Conservation (phyloP, 2,113 vertebrate species). For the Pituophis catenifer region DNA sequence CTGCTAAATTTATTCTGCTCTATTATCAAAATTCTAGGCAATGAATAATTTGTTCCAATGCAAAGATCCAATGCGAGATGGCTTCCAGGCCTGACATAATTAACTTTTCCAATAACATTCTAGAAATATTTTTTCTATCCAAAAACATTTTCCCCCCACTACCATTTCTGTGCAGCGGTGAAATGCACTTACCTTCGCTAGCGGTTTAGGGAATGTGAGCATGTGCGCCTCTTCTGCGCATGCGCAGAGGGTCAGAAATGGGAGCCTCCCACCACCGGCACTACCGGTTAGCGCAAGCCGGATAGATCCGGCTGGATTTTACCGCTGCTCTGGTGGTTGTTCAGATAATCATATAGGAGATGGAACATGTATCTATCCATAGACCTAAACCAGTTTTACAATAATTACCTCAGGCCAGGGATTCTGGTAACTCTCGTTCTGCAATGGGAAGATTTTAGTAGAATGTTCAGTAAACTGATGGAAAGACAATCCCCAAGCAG, state of each 20-base stretch:
- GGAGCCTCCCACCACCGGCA: too few relatives aligned
- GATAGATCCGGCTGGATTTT: too few relatives aligned
- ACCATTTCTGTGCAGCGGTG: neutral
- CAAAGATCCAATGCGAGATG: too few relatives aligned
- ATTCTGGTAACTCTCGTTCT: neutral
- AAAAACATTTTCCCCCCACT: rapidly evolving
- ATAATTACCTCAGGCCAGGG: neutral
- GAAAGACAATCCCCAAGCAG: neutral
- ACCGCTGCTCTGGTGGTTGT: neutral
- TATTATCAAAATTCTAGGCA: neutral
- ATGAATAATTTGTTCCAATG: too few relatives aligned
- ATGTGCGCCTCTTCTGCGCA: too few relatives aligned
- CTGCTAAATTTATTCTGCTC: neutral
- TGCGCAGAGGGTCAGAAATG: too few relatives aligned
- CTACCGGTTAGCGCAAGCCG: too few relatives aligned
- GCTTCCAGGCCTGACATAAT: too few relatives aligned
- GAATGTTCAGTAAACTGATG: neutral
- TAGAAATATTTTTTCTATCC: neutral
- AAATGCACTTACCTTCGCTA: too few relatives aligned
- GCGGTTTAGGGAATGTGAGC: too few relatives aligned
- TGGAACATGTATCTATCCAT: neutral
- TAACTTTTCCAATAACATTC: neutral
- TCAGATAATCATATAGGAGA: neutral
- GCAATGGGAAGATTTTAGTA: neutral
- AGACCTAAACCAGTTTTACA: neutral